Conservation (phyloP, 2,113 vertebrate species). For the Nicator chloris region DNA sequence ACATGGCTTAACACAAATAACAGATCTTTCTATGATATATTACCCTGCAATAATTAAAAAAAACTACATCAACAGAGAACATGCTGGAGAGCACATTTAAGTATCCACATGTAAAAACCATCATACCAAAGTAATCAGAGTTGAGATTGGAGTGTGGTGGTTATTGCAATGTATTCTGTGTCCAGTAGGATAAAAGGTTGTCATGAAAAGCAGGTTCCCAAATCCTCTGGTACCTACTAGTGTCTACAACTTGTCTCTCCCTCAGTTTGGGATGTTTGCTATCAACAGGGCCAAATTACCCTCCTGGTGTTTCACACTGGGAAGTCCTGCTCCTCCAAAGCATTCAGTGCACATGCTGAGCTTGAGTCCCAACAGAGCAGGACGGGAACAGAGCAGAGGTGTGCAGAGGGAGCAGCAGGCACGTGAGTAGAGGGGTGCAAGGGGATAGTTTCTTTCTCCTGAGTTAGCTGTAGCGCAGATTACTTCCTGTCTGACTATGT, state of each 20-base stretch:
- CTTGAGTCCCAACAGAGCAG: neutral
- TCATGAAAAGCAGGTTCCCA: neutral
- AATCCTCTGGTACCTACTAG: neutral
- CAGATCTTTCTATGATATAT: neutral
- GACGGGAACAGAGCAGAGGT: neutral
- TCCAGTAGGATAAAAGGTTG: neutral
- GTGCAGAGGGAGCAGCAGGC: neutral
- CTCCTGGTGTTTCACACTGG: rapidly evolving
- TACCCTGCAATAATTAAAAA: neutral
- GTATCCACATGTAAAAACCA: neutral
- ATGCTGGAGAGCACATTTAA: neutral
- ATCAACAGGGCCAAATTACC: neutral
- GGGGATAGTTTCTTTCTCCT: neutral
- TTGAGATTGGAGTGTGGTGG: too few species aligned
- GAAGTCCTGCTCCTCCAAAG: neutral
- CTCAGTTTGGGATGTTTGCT: neutral
- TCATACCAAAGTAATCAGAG: neutral
- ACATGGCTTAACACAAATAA: neutral
- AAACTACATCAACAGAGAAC: neutral
- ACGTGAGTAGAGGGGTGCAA: rapidly evolving
- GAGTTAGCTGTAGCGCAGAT: neutral
- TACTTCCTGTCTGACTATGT: neutral
- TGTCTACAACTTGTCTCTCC: neutral
- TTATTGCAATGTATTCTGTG: neutral
- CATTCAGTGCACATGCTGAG: too few species aligned